phyloP scores from a whole-genome alignment of 2,113 vertebrate species.

The Proteles cristata region DNA sequence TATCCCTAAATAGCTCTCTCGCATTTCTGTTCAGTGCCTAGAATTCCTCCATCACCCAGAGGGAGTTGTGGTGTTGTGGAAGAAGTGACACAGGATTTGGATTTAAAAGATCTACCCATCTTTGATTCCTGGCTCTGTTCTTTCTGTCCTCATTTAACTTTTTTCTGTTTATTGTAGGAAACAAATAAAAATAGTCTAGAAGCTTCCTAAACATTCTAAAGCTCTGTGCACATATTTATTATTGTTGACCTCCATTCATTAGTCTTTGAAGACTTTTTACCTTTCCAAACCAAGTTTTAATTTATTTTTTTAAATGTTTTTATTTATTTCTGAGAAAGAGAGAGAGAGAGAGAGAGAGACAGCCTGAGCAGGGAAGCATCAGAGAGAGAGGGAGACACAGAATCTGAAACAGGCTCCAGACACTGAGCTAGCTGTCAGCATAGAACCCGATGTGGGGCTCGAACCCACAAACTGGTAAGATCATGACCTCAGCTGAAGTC shows the following conservation, averaged over 20 bases:
- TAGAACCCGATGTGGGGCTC: no score
- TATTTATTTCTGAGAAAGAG: no score
- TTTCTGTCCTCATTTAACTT: not conserved
- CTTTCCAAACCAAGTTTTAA: slow-evolving; percentile 55
- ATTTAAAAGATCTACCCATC: not conserved
- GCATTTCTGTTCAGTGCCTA: not conserved
- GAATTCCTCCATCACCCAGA: not conserved
- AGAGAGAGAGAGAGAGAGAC: no score
- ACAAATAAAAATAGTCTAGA: slow-evolving; percentile 32
- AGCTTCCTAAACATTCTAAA: slow-evolving; percentile 12
- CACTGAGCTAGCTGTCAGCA: no score
- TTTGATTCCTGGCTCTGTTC: not conserved
- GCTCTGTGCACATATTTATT: slow-evolving; percentile 32
- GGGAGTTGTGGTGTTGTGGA: not conserved
- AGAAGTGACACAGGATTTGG: not conserved
- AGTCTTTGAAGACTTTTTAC: slow-evolving; percentile 48
- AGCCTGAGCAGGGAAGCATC: no score
- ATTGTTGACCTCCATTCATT: slow-evolving; percentile 40
- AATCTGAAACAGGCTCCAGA: no score
- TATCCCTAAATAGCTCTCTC: not conserved
- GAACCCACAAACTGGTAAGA: no score
- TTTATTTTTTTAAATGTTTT: not conserved
- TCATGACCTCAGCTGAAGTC: no score
- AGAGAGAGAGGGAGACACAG: no score
- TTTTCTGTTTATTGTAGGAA: not conserved